These are phyloP conservation scores for Synanthedon tipuliformis DNA, from an alignment of 2,888 invertebrate species.

Conservation along the genomic window DNA sequence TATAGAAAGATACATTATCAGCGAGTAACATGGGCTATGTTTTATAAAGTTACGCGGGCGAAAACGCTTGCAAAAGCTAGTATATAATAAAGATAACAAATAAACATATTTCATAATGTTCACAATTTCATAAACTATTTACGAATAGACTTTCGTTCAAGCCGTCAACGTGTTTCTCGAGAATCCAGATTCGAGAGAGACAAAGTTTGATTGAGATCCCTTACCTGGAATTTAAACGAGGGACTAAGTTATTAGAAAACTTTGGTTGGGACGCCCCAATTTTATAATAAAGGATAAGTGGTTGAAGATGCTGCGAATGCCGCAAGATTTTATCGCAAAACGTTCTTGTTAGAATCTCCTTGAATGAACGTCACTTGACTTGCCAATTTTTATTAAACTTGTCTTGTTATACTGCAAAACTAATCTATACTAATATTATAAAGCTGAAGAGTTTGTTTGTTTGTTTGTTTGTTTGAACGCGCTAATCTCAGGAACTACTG, in stretches of 20 bases:
- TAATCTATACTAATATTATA: no score
- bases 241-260: conserved; percentile 42
- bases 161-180: conserved; percentile 35
- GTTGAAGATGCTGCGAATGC: conserved; percentile 8
- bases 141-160: conserved; percentile 9
- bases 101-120: not conserved
- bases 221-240: conserved; percentile 50
- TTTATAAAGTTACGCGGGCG: no score
- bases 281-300: conserved; percentile 43
- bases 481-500: no score
- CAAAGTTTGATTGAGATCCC: conserved; percentile 56
- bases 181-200: conserved; percentile 30
- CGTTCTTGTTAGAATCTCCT: not conserved
- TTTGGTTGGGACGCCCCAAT: conserved; percentile 30
- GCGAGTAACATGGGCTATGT: no score
- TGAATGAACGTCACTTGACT: not conserved
- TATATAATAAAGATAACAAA: not conserved
- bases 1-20: no score
- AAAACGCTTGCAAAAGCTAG: no score
- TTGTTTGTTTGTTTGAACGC: no score
- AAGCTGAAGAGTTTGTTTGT: no score
- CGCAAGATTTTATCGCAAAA: not conserved
- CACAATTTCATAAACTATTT: not conserved
- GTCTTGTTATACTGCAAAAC: not conserved
- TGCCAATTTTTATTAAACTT: not conserved